Percentiles rank a stretch among this genome's conserved stretches.
Conservation (phyloP, 2,888 invertebrate species). For the Halictus ligatus region DNA sequence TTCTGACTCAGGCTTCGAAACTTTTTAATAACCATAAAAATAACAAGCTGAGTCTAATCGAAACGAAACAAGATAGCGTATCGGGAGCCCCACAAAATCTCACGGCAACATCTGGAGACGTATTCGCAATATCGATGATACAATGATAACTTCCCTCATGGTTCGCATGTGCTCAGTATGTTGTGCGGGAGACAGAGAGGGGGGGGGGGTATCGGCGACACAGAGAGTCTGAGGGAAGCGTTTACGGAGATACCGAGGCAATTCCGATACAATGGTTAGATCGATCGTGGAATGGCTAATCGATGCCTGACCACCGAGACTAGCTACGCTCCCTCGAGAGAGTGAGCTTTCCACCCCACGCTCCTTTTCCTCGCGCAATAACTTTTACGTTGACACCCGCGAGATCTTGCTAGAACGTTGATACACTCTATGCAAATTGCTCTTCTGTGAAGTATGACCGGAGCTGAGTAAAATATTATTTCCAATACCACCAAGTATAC, state of each 20-base stretch:
- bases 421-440: slow-evolving; percentile 16
- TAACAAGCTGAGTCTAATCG: not conserved
- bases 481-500: not conserved
- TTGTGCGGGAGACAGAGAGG: slow-evolving; percentile 35
- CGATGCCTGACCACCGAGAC: slow-evolving; percentile 68
- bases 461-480: not conserved
- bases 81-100: slow-evolving; percentile 15
- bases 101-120: slow-evolving; percentile 42
- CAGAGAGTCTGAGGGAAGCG: slow-evolving; percentile 38
- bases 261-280: slow-evolving; percentile 62
- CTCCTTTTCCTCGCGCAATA: slow-evolving; percentile 56
- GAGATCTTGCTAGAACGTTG: slow-evolving; percentile 51
- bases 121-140: slow-evolving; percentile 51
- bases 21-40: not conserved
- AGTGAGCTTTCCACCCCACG: slow-evolving; percentile 44
- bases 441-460: slow-evolving; percentile 5
- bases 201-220: slow-evolving; percentile 20
- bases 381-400: slow-evolving; percentile 65
- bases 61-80: slow-evolving; percentile 10
- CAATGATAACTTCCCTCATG: slow-evolving; percentile 55
- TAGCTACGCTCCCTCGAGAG: slow-evolving; percentile 53
- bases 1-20: not conserved
- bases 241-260: slow-evolving; percentile 62
- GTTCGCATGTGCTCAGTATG: slow-evolving; percentile 56
- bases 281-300: slow-evolving; percentile 71